Evolutionary conservation across 2,888 invertebrate species (phyloP).

Genomic region (Calephelis perditalis): DNA sequence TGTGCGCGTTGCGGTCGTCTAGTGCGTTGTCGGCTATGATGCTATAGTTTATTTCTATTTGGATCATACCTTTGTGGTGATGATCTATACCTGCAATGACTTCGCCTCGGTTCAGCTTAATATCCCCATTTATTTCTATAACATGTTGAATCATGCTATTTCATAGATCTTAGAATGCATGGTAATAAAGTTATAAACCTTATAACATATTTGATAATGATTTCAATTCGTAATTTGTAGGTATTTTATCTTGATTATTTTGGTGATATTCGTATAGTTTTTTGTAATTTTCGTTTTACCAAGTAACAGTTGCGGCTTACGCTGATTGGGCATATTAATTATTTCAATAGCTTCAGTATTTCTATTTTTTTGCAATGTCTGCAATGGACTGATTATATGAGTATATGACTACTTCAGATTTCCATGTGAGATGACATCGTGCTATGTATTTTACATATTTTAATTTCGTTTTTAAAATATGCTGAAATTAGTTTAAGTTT

Average conservation of each 20-base stretch:
- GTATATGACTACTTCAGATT: too few relatives aligned
- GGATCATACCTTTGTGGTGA: conserved; percentile 13
- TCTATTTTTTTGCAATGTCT: too few relatives aligned
- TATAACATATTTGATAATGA: not conserved
- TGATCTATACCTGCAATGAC: conserved; percentile 13
- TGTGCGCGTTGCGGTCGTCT: conserved; percentile 41
- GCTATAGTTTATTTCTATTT: conserved; percentile 61
- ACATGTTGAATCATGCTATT: conserved; percentile 7
- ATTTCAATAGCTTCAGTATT: too few relatives aligned
- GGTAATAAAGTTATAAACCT: not conserved
- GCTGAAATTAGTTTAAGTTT: too few relatives aligned
- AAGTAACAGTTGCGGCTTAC: too few relatives aligned
- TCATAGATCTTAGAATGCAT: not conserved
- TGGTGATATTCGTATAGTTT: not conserved
- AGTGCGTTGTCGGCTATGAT: conserved; percentile 54
- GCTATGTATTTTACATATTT: too few relatives aligned
- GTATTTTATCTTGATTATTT: not conserved
- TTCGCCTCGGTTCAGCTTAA: conserved; percentile 11
- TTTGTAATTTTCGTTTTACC: too few relatives aligned
- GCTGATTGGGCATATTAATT: too few relatives aligned
- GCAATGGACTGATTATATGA: too few relatives aligned
- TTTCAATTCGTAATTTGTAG: not conserved
- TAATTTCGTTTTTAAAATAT: too few relatives aligned
- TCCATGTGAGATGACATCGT: too few relatives aligned
- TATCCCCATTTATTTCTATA: conserved; percentile 13